Base-by-base conservation (phyloP, 2,797 vertebrate species). In the Tiaroga cobitis region DNA sequence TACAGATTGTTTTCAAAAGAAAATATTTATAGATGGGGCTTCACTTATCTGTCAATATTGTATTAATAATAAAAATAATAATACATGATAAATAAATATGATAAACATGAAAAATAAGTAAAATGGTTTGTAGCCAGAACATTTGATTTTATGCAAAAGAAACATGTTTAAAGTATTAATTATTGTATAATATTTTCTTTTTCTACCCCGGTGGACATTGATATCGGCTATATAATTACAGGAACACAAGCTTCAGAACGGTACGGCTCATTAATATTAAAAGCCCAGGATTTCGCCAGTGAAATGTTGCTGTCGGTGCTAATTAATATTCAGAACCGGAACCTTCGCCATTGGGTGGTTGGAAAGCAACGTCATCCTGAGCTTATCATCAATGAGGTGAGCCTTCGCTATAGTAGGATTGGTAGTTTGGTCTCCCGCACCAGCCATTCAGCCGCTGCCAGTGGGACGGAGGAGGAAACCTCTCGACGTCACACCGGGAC, bases 401-500 rank as follows among this genome's bases (percentile, higher is more conserved):
- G 1, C 65, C 76, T 73, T 72, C 16, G 51, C 76, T 0, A 19
- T 85, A 80, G 83, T 85, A 37, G 76, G 29, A 37, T 72, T 39
- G 5, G 39, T 37, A 59, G n/a, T 61, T 59, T 56, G 87, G n/a
- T 67, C 87, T 92, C 90, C 87, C 90, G 90, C 89, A 85, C 85
- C 88, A 70, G 91, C 92, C 90, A 76, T 68, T 84, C 82, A 82
- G 81, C 51, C 81, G 69, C 61, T 68, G 84, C 46, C 78, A 78
- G 80, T 83, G 54, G 82, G 78, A 68, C 77, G 41, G 78, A 90
- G 74, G 83, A 88, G 92, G 94, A 93, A 93, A 91, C 87, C 91
- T 93, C 91, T 80, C 89, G 92, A 76, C 92, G 94, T 95, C 94
- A 94, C 94, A 90, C 90, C 61, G 4, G 89, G 91, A 90, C 32